Conservation (phyloP, 2,797 vertebrate genomes). For the Echiichthys vipera region DNA sequence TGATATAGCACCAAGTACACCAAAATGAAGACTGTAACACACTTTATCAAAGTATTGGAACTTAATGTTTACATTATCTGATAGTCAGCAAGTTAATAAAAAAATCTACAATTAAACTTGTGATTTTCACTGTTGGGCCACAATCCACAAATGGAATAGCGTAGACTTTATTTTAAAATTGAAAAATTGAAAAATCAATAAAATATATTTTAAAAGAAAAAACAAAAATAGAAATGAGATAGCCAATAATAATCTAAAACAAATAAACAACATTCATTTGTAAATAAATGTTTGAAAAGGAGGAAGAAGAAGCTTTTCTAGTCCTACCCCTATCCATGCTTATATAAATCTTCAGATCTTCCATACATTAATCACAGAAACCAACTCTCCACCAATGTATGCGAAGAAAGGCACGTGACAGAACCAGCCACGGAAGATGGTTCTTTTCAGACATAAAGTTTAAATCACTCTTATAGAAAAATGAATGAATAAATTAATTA, state of each 20-base stretch:
- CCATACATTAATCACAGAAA: no score
- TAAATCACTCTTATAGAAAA: neutral
- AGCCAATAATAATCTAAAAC: no score
- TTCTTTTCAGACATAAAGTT: neutral
- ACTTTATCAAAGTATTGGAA: neutral
- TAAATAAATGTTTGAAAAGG: no score
- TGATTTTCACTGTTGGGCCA: neutral
- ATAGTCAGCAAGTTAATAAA: neutral
- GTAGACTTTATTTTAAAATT: no score
- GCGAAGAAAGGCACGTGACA: slow-evolving; percentile 1
- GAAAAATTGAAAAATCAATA: no score
- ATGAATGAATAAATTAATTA: neutral
- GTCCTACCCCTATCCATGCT: no score
- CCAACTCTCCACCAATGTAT: no score
- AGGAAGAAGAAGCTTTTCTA: no score
- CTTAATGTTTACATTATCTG: neutral
- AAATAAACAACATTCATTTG: no score
- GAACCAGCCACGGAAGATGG: neutral
- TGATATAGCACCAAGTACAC: neutral
- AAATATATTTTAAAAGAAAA: no score
- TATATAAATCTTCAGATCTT: no score
- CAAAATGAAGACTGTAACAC: neutral
- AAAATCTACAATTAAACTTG: neutral
- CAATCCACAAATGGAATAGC: neutral
- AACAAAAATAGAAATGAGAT: no score